phyloP scores from a whole-genome alignment of 2,888 invertebrate species.

The Spialia ferax region DNA sequence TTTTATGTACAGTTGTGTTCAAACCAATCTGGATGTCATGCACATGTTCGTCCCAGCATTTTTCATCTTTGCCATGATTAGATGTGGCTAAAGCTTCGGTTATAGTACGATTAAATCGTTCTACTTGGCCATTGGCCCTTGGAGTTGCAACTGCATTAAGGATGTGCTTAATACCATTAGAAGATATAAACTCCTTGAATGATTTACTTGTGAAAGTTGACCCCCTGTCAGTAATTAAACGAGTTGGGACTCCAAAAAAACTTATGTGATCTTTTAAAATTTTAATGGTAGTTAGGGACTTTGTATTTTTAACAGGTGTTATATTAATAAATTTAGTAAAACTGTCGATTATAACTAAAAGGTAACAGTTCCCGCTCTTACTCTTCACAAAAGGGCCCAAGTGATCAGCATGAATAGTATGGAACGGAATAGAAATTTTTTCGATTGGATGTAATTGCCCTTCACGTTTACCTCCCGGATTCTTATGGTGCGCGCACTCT shows the following conservation, averaged over 20 bases:
- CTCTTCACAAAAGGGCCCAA: background rate
- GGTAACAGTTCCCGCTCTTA: background rate
- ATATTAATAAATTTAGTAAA: background rate
- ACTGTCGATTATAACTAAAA: background rate
- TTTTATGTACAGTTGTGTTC: background rate
- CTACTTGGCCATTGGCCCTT: background rate
- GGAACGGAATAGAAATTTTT: background rate
- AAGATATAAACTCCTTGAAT: background rate
- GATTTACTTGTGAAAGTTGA: background rate
- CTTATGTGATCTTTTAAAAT: background rate
- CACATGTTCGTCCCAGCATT: background rate
- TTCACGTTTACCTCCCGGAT: background rate
- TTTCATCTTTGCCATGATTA: background rate
- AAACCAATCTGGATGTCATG: background rate
- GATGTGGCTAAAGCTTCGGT: background rate
- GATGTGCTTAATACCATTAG: background rate
- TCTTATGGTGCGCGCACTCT: background rate
- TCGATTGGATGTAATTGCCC: background rate
- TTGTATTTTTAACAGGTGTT: background rate
- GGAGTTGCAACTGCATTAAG: background rate
- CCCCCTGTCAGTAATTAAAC: background rate
- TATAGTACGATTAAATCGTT: background rate
- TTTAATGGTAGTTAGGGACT: background rate
- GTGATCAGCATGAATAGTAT: background rate
- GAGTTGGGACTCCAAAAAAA: background rate